Percentiles rank a stretch among this genome's conserved stretches.
phyloP scores from a whole-genome alignment of 2,888 invertebrate species.

The Stenchaetothrips biformis region DNA sequence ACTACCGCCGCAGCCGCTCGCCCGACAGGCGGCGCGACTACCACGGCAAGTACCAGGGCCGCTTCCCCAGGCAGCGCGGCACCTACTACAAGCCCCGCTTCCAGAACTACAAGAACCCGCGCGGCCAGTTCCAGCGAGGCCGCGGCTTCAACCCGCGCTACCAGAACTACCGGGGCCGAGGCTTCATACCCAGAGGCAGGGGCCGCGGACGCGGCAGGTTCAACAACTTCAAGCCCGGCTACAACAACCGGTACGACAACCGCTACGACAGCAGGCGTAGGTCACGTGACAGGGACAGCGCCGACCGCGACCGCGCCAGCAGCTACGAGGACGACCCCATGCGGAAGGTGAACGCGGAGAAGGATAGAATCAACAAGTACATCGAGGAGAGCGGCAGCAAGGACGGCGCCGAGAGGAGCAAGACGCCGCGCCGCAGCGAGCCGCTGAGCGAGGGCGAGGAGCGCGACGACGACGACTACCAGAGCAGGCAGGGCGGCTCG shows the following conservation, averaged over 20 bases:
- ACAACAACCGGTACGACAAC: slow-evolving; percentile 45
- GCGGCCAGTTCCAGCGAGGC: slow-evolving; percentile 52
- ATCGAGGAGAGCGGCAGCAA: slow-evolving; percentile 50
- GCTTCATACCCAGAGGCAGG: slow-evolving; percentile 42
- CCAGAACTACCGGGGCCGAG: slow-evolving; percentile 38
- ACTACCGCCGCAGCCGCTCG: slow-evolving; percentile 53
- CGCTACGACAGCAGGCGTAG: slow-evolving; percentile 44
- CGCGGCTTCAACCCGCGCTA: slow-evolving; percentile 49
- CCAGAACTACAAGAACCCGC: slow-evolving; percentile 56
- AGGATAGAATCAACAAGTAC: slow-evolving; percentile 57
- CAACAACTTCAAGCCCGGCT: slow-evolving; percentile 42
- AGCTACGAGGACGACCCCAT: slow-evolving; percentile 48
- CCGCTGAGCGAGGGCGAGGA: slow-evolving; percentile 57
- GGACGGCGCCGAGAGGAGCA: slow-evolving; percentile 56
- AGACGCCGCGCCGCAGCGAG: slow-evolving; percentile 49
- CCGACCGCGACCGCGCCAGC: slow-evolving; percentile 52
- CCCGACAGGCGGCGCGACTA: slow-evolving; percentile 44
- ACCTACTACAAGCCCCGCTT: slow-evolving; percentile 76
- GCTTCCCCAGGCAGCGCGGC: slow-evolving; percentile 60
- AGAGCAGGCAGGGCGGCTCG: slow-evolving; percentile 51
- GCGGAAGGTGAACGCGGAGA: slow-evolving; percentile 52
- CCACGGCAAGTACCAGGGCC: slow-evolving; percentile 38
- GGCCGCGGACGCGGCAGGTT: slow-evolving; percentile 40
- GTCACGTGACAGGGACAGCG: slow-evolving; percentile 45
- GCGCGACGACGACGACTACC: slow-evolving; percentile 52